Conservation (phyloP, 1,140 invertebrate genomes). For the Asobara japonica region DNA sequence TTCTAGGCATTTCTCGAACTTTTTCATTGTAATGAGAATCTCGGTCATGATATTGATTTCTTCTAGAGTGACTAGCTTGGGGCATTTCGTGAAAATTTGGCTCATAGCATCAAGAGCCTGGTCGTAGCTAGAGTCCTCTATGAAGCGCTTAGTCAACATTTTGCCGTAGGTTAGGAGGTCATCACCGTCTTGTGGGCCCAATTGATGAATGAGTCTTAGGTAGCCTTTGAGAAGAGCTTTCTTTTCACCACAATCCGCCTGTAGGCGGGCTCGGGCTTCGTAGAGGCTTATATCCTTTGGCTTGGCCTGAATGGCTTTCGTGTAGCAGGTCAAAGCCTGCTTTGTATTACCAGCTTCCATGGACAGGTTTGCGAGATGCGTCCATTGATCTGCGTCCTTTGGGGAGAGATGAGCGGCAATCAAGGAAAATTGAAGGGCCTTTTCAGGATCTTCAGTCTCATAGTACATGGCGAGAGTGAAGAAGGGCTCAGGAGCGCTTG, state of each 20-base stretch:
- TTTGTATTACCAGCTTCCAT: conserved; percentile 77
- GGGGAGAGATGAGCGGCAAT: conserved; percentile 88
- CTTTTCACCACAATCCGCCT: conserved; percentile 77
- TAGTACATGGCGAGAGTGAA: conserved; percentile 91
- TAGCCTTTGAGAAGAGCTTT: conserved; percentile 79
- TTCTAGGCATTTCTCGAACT: conserved; percentile 76
- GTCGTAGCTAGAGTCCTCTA: conserved; percentile 77
- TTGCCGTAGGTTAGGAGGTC: conserved; percentile 80
- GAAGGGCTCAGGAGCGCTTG: conserved; percentile 88
- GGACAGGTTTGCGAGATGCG: conserved; percentile 81
- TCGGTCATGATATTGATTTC: conserved; percentile 89
- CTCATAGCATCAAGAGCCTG: conserved; percentile 81
- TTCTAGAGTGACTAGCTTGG: conserved; percentile 73
- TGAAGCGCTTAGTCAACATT: conserved; percentile 78
- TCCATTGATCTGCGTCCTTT: conserved; percentile 85
- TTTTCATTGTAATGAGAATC: conserved; percentile 77
- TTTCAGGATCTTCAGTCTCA: conserved; percentile 84
- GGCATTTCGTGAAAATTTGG: conserved; percentile 78
- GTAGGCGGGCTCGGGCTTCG: conserved; percentile 76
- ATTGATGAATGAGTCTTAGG: conserved; percentile 75
- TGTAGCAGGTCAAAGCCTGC: conserved; percentile 86
- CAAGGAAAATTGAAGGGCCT: conserved; percentile 86
- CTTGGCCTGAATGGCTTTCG: conserved; percentile 79
- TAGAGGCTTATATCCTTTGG: conserved; percentile 78
- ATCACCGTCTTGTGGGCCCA: conserved; percentile 73